Evolutionary conservation across 2,113 vertebrate species (phyloP).

Genomic region (Leuciscus idus): DNA sequence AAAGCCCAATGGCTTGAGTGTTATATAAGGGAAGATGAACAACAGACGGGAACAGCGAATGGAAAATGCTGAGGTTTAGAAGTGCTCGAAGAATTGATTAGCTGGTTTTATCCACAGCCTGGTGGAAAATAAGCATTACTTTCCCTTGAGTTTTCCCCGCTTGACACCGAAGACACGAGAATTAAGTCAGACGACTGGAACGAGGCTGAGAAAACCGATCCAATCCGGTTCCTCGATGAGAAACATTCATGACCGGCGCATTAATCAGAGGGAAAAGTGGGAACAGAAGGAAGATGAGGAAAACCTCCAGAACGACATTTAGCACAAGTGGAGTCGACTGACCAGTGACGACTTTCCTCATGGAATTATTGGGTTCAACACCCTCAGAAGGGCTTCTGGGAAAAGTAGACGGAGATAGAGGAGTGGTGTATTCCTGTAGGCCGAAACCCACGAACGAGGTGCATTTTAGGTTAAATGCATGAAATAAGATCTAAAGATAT

Average conservation of each 20-base stretch:
- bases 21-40: background rate
- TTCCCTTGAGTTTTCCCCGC: background rate
- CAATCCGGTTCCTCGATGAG: background rate
- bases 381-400: background rate
- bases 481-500: no score
- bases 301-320: background rate
- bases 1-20: background rate
- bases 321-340: background rate
- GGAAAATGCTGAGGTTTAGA: background rate
- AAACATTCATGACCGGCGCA: background rate
- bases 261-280: background rate
- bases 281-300: background rate
- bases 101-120: background rate
- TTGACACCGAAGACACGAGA: background rate
- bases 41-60: background rate
- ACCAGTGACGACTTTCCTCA: background rate
- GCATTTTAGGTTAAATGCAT: background rate
- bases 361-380: background rate
- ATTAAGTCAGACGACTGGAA: slow-evolving; percentile 21
- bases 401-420: background rate
- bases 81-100: background rate
- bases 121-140: background rate
- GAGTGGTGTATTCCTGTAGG: background rate
- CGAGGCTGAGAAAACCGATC: background rate
- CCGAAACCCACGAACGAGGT: background rate